Evolutionary conservation across 2,888 invertebrate species (phyloP).

Genomic region (Aleiodes leptofemur): DNA sequence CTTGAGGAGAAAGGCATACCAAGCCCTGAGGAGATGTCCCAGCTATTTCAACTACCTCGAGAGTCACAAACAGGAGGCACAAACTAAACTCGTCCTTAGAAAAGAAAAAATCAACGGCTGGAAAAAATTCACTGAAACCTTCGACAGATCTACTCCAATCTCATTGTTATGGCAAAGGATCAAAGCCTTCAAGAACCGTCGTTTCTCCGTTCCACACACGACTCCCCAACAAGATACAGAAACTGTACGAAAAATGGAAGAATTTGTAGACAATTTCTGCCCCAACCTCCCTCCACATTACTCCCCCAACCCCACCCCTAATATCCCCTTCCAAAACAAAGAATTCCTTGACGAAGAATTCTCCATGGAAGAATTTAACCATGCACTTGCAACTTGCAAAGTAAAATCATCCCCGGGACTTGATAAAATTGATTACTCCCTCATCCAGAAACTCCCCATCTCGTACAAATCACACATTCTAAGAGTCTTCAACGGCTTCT

Average conservation of each 20-base stretch:
- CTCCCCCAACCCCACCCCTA: background rate
- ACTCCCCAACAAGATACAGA: conserved; percentile 11
- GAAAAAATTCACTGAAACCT: background rate
- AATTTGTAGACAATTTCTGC: background rate
- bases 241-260: background rate
- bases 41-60: background rate
- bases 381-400: background rate
- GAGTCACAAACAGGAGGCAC: background rate
- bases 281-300: background rate
- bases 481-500: too few species aligned
- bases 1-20: background rate
- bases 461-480: too few species aligned
- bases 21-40: background rate
- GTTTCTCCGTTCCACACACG: background rate
- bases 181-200: conserved; percentile 21
- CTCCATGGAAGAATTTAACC: background rate
- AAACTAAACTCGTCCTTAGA: conserved; percentile 21
- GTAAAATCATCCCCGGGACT: background rate
- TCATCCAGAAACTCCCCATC: too few species aligned
- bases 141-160: background rate
- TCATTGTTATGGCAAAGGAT: conserved; percentile 15
- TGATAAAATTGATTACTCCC: too few species aligned
- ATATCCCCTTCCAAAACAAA: background rate
- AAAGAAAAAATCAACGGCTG: conserved; percentile 21
- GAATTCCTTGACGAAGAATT: background rate